A percentile compares a stretch with the other conserved stretches of the same genome.
These are phyloP conservation scores for Uria aalge DNA, from an alignment of 2,113 vertebrate species.

Conservation along the genomic window DNA sequence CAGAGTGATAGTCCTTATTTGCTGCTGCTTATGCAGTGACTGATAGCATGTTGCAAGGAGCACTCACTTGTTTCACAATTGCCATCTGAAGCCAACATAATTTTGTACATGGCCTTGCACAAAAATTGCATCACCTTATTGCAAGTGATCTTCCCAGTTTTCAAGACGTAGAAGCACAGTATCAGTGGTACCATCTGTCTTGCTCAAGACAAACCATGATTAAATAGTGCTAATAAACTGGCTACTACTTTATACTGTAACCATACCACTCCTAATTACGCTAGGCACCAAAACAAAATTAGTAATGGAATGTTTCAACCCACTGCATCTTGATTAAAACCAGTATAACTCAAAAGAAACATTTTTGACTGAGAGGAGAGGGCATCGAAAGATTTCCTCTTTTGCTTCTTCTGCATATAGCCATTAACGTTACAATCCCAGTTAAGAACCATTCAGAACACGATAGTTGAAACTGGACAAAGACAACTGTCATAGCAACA, in stretches of 20 bases:
- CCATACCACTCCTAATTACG: not conserved
- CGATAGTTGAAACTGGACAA: not conserved
- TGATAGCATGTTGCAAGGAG: not conserved
- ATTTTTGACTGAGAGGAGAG: not conserved
- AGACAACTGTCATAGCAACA: constrained; percentile 4
- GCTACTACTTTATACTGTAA: not conserved
- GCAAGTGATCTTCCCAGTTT: not conserved
- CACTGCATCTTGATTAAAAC: not conserved
- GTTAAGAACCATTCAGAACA: not conserved
- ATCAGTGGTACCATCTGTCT: not conserved
- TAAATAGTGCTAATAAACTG: not conserved
- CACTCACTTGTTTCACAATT: not conserved
- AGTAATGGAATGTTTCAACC: not conserved
- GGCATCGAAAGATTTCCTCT: not conserved
- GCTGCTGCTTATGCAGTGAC: not conserved
- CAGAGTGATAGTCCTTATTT: not conserved
- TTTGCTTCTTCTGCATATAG: not conserved
- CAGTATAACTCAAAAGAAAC: not conserved
- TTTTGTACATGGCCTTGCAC: not conserved
- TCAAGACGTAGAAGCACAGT: not conserved
- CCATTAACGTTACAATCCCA: not conserved
- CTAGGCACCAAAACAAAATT: not conserved
- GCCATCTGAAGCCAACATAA: not conserved
- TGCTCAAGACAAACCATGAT: not conserved
- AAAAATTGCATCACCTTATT: constrained; percentile 23